Evolutionary conservation across 2,888 invertebrate species (phyloP).

Genomic region (Metallyticus violacea): DNA sequence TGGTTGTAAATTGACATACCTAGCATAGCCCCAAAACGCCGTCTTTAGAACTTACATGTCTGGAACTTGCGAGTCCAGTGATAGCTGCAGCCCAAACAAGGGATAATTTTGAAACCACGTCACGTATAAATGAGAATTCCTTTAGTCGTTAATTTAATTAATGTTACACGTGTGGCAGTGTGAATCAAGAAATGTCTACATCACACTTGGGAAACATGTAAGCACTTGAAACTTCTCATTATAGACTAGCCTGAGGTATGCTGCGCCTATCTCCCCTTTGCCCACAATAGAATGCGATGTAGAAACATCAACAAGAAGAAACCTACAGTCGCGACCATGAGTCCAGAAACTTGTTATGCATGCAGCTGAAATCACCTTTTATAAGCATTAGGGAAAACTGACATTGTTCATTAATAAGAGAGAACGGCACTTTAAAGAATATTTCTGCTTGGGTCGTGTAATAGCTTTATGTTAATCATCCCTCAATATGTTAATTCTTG

Average conservation of each 20-base stretch:
- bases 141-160: constrained; percentile 18
- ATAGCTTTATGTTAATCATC: too few relatives aligned
- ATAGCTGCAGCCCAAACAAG: not conserved
- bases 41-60: not conserved
- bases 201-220: not conserved
- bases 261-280: not conserved
- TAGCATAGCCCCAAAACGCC: not conserved
- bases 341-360: too few relatives aligned
- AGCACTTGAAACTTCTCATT: not conserved
- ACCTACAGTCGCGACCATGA: not conserved
- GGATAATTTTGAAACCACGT: not conserved
- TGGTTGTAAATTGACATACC: too few relatives aligned
- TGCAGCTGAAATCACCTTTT: too few relatives aligned
- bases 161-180: constrained; percentile 14
- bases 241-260: not conserved
- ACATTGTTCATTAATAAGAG: too few relatives aligned
- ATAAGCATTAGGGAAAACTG: too few relatives aligned
- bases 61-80: not conserved
- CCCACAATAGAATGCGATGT: not conserved
- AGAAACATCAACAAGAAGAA: not conserved
- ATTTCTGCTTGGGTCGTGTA: too few relatives aligned
- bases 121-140: constrained; percentile 16
- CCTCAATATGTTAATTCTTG: too few relatives aligned
- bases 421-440: too few relatives aligned
- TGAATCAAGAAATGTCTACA: constrained; percentile 5